These are phyloP conservation scores for Vanacampus margaritifer DNA, from an alignment of 2,113 vertebrate genomes.

Conservation along the genomic window DNA sequence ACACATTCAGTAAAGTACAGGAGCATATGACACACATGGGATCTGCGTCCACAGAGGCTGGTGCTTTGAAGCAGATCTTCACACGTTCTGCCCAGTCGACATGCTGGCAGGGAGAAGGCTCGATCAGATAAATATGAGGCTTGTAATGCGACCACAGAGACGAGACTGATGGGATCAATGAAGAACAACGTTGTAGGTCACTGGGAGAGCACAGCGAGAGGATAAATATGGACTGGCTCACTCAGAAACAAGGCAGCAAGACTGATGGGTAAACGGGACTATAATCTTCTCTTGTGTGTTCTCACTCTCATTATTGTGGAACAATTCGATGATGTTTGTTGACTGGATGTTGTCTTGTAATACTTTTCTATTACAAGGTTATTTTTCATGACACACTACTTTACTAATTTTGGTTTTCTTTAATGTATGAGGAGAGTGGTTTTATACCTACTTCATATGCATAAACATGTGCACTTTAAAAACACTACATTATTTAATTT, in stretches of 20 bases:
- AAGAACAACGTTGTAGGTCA: constrained; percentile 61
- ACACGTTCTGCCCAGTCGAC: constrained; percentile 31
- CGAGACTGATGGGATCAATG: constrained; percentile 66
- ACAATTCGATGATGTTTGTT: neutral
- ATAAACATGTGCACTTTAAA: too few relatives aligned
- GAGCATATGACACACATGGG: constrained; percentile 41
- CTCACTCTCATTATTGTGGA: constrained; percentile 34
- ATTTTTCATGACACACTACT: neutral
- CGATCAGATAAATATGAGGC: constrained; percentile 68
- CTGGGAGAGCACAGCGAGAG: constrained; percentile 52
- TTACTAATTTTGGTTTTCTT: neutral
- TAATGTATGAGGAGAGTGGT: too few relatives aligned
- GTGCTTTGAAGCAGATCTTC: neutral
- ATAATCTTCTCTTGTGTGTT: constrained; percentile 48
- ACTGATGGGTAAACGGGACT: constrained; percentile 59
- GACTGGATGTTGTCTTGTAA: neutral
- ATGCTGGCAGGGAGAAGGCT: constrained; percentile 47
- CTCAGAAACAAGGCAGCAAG: constrained; percentile 56
- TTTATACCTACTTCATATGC: too few relatives aligned
- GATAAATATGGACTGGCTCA: constrained; percentile 70
- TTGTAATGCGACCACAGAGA: constrained; percentile 65
- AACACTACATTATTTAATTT: too few relatives aligned
- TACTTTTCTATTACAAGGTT: too few relatives aligned
- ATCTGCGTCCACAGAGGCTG: constrained; percentile 4
- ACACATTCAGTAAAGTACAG: constrained; percentile 11